These are phyloP conservation scores for Biston betularia DNA, from an alignment of 2,888 invertebrate species.

Conservation along the genomic window DNA sequence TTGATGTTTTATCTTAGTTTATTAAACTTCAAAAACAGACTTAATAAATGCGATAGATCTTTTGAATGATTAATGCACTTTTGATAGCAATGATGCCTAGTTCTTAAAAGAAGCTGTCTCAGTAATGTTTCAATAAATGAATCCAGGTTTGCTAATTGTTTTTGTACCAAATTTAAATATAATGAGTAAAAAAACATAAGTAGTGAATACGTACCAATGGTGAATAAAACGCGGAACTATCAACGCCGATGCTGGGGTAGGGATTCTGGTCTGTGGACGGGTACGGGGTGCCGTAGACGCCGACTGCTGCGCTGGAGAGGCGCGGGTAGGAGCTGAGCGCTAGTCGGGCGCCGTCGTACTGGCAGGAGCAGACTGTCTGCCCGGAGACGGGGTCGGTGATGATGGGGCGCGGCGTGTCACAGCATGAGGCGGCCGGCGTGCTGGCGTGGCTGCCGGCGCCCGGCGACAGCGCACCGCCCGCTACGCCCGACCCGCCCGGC, in stretches of 20 bases:
- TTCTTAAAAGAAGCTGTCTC: no score
- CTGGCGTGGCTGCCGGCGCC: slow-evolving; percentile 84
- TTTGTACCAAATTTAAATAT: no score
- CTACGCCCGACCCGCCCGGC: slow-evolving; percentile 90
- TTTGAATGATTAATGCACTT: no score
- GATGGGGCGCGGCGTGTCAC: slow-evolving; percentile 96
- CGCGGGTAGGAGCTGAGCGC: slow-evolving; percentile 93
- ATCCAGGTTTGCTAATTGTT: no score
- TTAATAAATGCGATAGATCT: no score
- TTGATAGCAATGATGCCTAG: no score
- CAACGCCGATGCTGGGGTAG: slow-evolving; percentile 96
- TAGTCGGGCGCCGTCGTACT: slow-evolving; percentile 95
- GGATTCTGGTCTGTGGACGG: slow-evolving; percentile 97
- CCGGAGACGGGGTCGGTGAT: slow-evolving; percentile 97
- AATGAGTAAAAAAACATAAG: background rate
- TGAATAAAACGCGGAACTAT: slow-evolving; percentile 97
- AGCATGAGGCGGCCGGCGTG: slow-evolving; percentile 89
- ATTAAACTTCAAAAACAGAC: no score
- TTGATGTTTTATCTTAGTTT: no score
- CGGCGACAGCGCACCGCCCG: slow-evolving; percentile 85
- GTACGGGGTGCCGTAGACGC: slow-evolving; percentile 95
- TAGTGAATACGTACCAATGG: slow-evolving; percentile 92
- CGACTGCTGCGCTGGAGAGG: slow-evolving; percentile 91
- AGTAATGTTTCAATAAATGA: no score
- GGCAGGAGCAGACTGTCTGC: slow-evolving; percentile 97